Percentiles rank a stretch among this genome's conserved stretches.
Conservation (phyloP, 2,797 vertebrate species). For the Sylvia borin region DNA sequence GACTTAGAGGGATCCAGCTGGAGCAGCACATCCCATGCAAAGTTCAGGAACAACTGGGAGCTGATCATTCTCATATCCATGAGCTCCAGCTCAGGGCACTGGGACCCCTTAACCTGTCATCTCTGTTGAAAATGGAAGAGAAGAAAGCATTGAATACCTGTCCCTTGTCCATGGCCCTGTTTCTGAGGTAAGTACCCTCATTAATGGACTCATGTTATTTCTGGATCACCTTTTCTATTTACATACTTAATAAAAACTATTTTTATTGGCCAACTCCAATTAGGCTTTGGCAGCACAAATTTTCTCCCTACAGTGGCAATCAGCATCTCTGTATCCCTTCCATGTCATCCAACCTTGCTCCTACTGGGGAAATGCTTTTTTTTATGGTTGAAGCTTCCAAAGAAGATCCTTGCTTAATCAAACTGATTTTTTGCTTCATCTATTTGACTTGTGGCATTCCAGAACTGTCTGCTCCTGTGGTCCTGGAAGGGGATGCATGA, state of each 20-base stretch:
- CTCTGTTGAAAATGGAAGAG: not conserved
- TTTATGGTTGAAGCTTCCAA: not conserved
- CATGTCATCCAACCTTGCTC: not conserved
- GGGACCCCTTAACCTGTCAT: not conserved
- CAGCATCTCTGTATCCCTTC: not conserved
- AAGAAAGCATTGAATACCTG: not conserved
- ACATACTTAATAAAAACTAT: not conserved
- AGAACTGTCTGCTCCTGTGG: not conserved
- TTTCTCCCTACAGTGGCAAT: not conserved
- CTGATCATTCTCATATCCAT: not conserved
- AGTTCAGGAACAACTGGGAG: not conserved
- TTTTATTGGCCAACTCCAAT: not conserved
- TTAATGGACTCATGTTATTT: not conserved
- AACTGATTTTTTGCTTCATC: not conserved
- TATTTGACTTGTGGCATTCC: not conserved
- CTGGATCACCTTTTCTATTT: not conserved
- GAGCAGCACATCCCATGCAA: not conserved
- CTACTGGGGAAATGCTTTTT: not conserved
- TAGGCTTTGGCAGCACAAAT: not conserved
- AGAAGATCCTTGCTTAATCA: not conserved
- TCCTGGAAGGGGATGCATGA: not conserved
- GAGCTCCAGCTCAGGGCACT: not conserved
- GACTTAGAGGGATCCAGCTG: not conserved
- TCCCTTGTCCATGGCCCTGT: not conserved
- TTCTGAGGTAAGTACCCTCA: not conserved